Base-by-base conservation (phyloP, 2,888 invertebrate genomes). In the Anthrax anthrax region DNA sequence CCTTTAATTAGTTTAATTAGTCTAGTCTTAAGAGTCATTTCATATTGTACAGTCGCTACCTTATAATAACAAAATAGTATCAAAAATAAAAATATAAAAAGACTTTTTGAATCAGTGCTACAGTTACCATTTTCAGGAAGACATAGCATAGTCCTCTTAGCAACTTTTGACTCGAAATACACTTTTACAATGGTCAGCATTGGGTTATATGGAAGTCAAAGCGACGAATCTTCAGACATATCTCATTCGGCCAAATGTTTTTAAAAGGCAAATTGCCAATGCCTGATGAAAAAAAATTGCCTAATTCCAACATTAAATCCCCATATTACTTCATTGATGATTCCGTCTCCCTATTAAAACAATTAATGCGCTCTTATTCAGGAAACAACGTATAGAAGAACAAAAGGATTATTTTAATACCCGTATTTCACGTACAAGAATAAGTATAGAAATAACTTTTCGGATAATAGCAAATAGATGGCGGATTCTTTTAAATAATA, bases 241-340 rank as follows among this genome's bases (percentile, higher is more conserved):
- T 45, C 1, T 44, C 43, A 2, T 48, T 51, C 39, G 47, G 49
- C 8, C 18, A 50, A 16, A 42, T 44, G 14, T 37, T 50, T 14
- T 37, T 49, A n/a, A 42, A 40, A 27, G 39, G 43, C 12, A 17
- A 41, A 3, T 40, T 50, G 18, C 47, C 42, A 18, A 19, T 52
- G 16, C 50, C 51, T 37, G 14, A 41, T 38, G 45, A 47, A 18
- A 16, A 29, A 36, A 39, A 29, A 36, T 29, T 50, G 18, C 47
- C 50, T 18, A 47, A 46, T 4, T 41, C 42, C 1, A 37, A 45
- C 29, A 39, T 44, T 1, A 47, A 39, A 14, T 49, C 49, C 17
- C 50, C 47, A 13, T 37, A 50, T 37, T 50, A 44, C 37, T 41
- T 52, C 18, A 47, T 50, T 39, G 47, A 47, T 16, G 47, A 52